These are phyloP conservation scores for Chirona hameri DNA, from an alignment of 2,888 invertebrate species.

Conservation along the genomic window DNA sequence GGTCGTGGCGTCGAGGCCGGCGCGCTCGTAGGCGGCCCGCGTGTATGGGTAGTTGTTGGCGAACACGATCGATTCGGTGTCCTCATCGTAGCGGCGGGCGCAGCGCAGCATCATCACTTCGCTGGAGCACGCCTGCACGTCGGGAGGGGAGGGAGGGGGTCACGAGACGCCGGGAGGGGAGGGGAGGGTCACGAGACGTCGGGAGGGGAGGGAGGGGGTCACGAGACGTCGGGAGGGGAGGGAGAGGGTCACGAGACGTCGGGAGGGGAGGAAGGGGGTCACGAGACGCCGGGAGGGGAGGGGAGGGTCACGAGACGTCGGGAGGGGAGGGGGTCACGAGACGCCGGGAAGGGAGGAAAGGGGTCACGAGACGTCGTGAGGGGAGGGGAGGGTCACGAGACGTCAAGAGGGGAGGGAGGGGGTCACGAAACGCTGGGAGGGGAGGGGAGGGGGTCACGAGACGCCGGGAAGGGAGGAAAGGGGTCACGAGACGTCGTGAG, in stretches of 20 bases:
- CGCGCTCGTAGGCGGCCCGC: slow-evolving; percentile 87
- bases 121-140: slow-evolving; percentile 80
- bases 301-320: no score
- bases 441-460: slow-evolving; percentile 34
- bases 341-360: no score
- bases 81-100: slow-evolving; percentile 89
- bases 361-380: slow-evolving; percentile 32
- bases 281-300: background rate
- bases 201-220: no score
- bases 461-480: background rate
- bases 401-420: no score
- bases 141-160: slow-evolving; percentile 33
- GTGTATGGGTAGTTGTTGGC: slow-evolving; percentile 96
- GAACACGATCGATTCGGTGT: slow-evolving; percentile 89
- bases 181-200: no score
- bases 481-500: no score
- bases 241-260: no score
- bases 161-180: background rate
- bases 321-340: no score
- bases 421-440: no score
- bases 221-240: no score
- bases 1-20: slow-evolving; percentile 83
- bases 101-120: slow-evolving; percentile 98
- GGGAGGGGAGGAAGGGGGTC: slow-evolving; percentile 33
- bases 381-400: no score